Conservation (phyloP, 2,113 vertebrate genomes). For the Casuarius casuarius region DNA sequence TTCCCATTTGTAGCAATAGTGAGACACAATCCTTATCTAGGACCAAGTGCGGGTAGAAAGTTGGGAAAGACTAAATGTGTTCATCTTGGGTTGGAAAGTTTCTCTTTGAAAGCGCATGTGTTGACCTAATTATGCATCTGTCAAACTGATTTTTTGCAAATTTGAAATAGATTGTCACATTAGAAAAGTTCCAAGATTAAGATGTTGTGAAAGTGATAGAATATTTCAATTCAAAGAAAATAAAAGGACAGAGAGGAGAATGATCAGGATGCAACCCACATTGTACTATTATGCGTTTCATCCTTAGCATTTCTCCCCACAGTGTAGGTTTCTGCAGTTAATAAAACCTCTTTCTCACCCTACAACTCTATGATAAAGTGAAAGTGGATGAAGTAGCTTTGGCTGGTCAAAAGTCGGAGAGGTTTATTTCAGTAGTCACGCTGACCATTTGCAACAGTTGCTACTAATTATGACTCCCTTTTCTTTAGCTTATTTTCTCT, state of each 20-base stretch:
- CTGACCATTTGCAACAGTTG: background rate
- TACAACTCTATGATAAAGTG: background rate
- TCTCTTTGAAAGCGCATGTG: background rate
- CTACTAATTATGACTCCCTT: background rate
- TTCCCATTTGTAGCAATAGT: background rate
- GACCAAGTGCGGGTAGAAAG: background rate
- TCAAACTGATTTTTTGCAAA: background rate
- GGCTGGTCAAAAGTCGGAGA: background rate
- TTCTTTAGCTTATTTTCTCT: background rate
- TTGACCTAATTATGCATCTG: background rate
- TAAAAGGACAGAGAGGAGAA: background rate
- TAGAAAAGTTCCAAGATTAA: background rate
- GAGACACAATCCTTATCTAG: background rate
- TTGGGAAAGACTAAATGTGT: too few species aligned
- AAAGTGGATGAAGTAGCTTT: background rate
- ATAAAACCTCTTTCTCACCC: background rate
- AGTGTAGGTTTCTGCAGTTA: background rate
- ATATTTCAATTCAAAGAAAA: background rate
- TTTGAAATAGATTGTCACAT: background rate
- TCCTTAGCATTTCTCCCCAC: background rate
- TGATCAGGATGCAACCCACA: background rate
- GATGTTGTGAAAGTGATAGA: background rate
- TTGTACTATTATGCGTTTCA: background rate
- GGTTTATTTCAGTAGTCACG: background rate
- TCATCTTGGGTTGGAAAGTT: background rate